Conservation (phyloP, 2,888 invertebrate species). For the Erynnis tages region DNA sequence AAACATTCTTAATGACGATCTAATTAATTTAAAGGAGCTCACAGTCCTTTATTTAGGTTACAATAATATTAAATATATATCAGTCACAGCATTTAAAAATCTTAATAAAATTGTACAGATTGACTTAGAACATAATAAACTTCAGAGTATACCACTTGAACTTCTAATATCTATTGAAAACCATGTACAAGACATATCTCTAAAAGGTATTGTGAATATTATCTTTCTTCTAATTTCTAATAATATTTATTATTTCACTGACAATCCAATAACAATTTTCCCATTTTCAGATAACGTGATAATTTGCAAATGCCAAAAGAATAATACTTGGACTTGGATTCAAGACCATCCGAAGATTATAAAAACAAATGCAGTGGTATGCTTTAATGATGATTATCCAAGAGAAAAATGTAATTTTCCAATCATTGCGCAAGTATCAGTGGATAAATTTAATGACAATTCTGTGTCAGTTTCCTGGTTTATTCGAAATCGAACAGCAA, state of each 20-base stretch:
- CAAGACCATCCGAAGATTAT: constrained; percentile 87
- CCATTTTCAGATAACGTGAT: constrained; percentile 92
- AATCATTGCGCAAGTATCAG: constrained; percentile 89
- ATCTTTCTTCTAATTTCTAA: too few species aligned
- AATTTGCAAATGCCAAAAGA: constrained; percentile 93
- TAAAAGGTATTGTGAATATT: constrained; percentile 84
- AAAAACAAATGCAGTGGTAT: constrained; percentile 58
- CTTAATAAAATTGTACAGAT: constrained; percentile 89
- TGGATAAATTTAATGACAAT: constrained; percentile 92
- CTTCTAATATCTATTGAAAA: constrained; percentile 91
- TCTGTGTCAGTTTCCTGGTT: constrained; percentile 94
- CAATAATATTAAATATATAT: constrained; percentile 91
- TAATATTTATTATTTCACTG: too few species aligned
- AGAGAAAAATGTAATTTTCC: constrained; percentile 83
- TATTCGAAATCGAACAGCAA: constrained; percentile 91
- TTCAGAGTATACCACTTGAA: constrained; percentile 89
- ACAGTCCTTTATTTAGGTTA: constrained; percentile 90
- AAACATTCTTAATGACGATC: constrained; percentile 88
- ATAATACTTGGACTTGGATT: constrained; percentile 96
- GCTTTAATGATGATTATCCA: constrained; percentile 67
- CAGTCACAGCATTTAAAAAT: constrained; percentile 89
- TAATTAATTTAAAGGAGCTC: constrained; percentile 88
- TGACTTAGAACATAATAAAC: constrained; percentile 90
- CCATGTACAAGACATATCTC: constrained; percentile 88
- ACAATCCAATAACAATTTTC: too few species aligned